A percentile compares a stretch with the other conserved stretches of the same genome.
Evolutionary conservation across 2,888 invertebrate species (phyloP).

Genomic region (Xanthorhoe designata): DNA sequence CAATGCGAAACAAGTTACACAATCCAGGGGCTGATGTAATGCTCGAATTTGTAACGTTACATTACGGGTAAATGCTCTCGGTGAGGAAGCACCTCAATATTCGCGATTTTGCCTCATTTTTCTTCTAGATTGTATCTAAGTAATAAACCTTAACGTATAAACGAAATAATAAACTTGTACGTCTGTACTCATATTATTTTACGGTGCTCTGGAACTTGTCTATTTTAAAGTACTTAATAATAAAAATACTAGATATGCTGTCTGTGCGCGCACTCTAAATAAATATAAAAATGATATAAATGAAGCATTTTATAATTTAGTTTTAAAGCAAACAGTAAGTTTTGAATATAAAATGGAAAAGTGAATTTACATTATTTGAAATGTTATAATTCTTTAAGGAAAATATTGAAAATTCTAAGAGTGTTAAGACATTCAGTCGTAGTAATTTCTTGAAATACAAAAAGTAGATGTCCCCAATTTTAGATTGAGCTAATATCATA

Average conservation of each 20-base stretch:
- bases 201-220: neutral
- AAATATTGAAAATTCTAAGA: too few species aligned
- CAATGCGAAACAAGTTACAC: too few species aligned
- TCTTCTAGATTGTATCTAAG: neutral
- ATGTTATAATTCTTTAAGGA: too few species aligned
- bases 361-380: too few species aligned
- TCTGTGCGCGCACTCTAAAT: neutral
- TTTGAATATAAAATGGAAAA: neutral
- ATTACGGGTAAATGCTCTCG: too few species aligned
- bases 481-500: too few species aligned
- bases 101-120: conserved; percentile 12
- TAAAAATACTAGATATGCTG: neutral
- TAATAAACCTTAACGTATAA: conserved; percentile 2
- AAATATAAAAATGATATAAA: neutral
- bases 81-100: neutral
- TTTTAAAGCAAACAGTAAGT: neutral
- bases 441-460: too few species aligned
- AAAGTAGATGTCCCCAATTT: too few species aligned
- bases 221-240: neutral
- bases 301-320: neutral
- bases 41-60: too few species aligned
- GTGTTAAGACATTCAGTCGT: too few species aligned
- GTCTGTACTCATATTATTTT: conserved; percentile 1
- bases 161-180: neutral
- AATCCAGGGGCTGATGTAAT: too few species aligned